Evolutionary conservation across 2,113 vertebrate genomes (phyloP), one percentile per base, ranked within the genome.

Genomic region (Neolamprologus devosi): DNA sequence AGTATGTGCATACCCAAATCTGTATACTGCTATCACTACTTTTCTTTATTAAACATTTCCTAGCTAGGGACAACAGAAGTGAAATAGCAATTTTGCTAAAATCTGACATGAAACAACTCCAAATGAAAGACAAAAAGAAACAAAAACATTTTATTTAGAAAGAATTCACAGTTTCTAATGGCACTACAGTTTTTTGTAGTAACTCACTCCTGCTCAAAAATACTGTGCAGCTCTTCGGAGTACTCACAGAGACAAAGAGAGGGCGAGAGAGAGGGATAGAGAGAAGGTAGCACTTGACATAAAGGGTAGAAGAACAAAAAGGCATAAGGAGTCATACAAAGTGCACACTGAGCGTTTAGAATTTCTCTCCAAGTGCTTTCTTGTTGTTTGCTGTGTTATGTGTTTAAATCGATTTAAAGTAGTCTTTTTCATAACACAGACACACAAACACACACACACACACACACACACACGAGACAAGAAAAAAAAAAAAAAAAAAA

Each of bases 161-260:
- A 89, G 45, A 85, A 99, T 99, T 99, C 99, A 99, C 98, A 99
- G 99, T 99, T 99, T 99, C 98, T 99, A 99, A 98, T 98, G 97
- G 97, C 97, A 98, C 98, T 98, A 98, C 97, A 98, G 47, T 84
- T 97, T 93, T 93, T 95, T 94, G 98, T 97, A 97, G 97, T 98
- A 97, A 97, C 92, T 97, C 96, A 93, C 94, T 97, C 94, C 93
- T 95, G 95, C 95, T 97, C 95, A 96, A 96, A 96, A 96, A 96
- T 95, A 94, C 92, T 94, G 92, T 96, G 96, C 96, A 89, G 96
- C 92, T 94, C 89, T 90, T 94, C 45, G 93, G 88, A 95, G 89
- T 89, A 87, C 87, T 93, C 88, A 92, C 42, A 90, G 82, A 92
- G 35, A 63, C 33, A 87, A 53, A 88, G 53, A 96, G 91, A 88